Conservation (phyloP, 2,888 invertebrate genomes). For the Philonicus albiceps region DNA sequence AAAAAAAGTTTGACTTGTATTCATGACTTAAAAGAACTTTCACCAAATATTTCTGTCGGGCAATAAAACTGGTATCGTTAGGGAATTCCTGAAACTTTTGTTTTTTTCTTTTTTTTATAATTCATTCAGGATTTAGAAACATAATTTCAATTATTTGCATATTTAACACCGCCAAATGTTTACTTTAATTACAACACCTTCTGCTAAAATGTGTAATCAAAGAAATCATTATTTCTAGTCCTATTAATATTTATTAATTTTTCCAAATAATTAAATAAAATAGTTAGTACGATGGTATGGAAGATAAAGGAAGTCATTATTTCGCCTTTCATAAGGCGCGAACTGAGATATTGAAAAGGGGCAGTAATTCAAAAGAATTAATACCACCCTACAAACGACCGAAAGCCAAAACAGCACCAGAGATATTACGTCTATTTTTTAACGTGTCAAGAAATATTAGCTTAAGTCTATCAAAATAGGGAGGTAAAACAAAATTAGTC, state of each 20-base stretch:
- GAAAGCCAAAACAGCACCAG: neutral
- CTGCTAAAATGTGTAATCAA: too few species aligned
- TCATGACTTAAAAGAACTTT: neutral
- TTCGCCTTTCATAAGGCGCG: too few species aligned
- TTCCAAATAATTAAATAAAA: too few species aligned
- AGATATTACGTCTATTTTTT: neutral
- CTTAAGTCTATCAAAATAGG: neutral
- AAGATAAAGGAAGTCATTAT: too few species aligned
- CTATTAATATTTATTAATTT: too few species aligned
- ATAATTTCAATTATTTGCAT: neutral
- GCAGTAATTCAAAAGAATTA: too few species aligned
- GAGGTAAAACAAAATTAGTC: too few species aligned
- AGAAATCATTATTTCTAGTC: neutral
- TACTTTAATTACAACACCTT: neutral
- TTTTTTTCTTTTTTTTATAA: too few species aligned
- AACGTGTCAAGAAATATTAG: too few species aligned
- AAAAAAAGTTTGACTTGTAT: neutral
- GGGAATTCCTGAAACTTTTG: neutral
- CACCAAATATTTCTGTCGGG: neutral
- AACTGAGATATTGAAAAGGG: too few species aligned
- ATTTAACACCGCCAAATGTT: neutral
- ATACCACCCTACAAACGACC: neutral
- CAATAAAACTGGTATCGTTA: neutral
- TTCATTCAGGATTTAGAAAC: neutral
- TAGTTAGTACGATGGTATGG: too few species aligned